Base-by-base conservation (phyloP, 2,797 vertebrate species). In the Halcyon chelicuti region DNA sequence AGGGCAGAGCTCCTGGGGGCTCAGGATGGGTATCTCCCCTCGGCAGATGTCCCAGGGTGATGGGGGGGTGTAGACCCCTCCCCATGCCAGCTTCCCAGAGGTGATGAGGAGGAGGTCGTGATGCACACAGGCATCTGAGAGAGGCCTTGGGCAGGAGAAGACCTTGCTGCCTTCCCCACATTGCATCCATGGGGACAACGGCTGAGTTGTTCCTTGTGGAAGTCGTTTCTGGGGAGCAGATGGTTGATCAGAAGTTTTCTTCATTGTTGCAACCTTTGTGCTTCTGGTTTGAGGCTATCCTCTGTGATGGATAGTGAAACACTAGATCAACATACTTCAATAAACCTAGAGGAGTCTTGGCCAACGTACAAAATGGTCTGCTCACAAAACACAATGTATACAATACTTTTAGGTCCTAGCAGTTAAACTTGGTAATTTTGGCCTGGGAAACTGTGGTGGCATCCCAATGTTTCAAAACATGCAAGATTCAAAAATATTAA, bases 71-170 rank as follows among this genome's bases (percentile, higher is more conserved):
- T 8, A 57, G 42, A 8, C 44, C 31, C 11, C 25, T 35, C 16
- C 15, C 37, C 23, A 40, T 7, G 12, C 17, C 62, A 44, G 16
- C 54, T 25, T 26, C 20, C 28, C 14, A 31, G 23, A 13, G 16
- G 26, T 37, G 58, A 31, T 2, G 1, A 42, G 2, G 7, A 31
- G 31, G 72, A 42, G 28, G 37, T 17, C 0, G 0, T 23, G 23
- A 49, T 8, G 4, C 4, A 7, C 17, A 20, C 17, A 17, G 55
- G 49, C 8, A 0, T 11, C n/a, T 5, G 4, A 62, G 15, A 18
- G 18, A 63, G 11, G 21, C 29, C 31, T 35, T 9, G 44, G 26
- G 33, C 39, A 29, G 35, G 10, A 77, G 21, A 28, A 40, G 39
- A 79, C 37, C 29, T 58, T 26, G n/a, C 61, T 1, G 0, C 37